Percentiles rank a stretch among this genome's conserved stretches.
Evolutionary conservation across 2,113 vertebrate genomes (phyloP).

Genomic region (Pseudorhombus dupliciocellatus): DNA sequence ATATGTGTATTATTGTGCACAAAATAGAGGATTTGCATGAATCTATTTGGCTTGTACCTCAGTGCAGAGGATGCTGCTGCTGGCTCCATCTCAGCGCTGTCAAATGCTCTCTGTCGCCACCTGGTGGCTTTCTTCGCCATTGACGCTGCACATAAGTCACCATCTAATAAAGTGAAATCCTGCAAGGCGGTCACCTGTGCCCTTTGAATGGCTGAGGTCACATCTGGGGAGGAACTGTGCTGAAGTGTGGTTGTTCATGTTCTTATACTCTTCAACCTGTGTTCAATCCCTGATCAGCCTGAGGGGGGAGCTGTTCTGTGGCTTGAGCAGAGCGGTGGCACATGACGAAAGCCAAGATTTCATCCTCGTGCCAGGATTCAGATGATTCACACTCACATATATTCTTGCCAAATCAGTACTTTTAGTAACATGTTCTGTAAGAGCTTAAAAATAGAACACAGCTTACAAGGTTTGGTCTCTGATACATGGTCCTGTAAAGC

Average conservation of each 20-base stretch:
- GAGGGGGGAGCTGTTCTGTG: slow-evolving; percentile 9
- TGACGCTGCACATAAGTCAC: background rate
- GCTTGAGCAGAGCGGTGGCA: background rate
- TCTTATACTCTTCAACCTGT: background rate
- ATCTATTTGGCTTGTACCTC: background rate
- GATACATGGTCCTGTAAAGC: background rate
- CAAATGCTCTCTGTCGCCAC: slow-evolving; percentile 54
- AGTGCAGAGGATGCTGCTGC: slow-evolving; percentile 6
- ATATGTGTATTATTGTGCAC: slow-evolving; percentile 5
- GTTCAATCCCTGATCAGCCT: background rate
- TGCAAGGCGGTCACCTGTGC: background rate
- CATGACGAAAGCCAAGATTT: background rate
- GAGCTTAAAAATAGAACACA: background rate
- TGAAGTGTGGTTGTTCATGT: background rate
- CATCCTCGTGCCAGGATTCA: slow-evolving; percentile 12
- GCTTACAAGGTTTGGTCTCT: background rate
- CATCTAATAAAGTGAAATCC: background rate
- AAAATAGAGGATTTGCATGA: slow-evolving; percentile 11
- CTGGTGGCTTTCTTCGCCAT: slow-evolving; percentile 45
- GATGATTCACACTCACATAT: background rate
- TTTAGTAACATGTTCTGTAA: background rate
- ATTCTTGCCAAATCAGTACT: background rate
- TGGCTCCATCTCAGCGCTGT: background rate
- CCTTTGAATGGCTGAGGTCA: background rate
- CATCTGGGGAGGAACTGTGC: background rate